Conservation (phyloP, 2,113 vertebrate species). For the Trichomycterus rosablanca region DNA sequence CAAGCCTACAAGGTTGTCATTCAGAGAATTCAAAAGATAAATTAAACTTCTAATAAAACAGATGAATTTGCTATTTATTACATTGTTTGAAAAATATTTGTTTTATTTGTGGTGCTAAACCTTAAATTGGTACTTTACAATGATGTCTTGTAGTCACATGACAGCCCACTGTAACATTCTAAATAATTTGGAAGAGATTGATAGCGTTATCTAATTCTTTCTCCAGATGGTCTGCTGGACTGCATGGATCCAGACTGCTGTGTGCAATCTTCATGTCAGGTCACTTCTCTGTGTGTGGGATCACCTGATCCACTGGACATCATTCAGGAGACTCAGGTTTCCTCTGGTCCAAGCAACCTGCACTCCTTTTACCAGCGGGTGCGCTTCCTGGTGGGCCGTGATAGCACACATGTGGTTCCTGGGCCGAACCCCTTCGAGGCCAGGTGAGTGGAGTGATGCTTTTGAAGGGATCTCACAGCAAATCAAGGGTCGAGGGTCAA, state of each 20-base stretch:
- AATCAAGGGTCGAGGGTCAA: too few relatives aligned
- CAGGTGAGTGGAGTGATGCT: constrained; percentile 74
- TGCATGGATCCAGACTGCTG: constrained; percentile 99
- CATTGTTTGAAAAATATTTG: too few relatives aligned
- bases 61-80: too few relatives aligned
- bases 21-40: too few relatives aligned
- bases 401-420: constrained; percentile 87
- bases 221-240: constrained; percentile 87
- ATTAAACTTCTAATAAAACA: too few relatives aligned
- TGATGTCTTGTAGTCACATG: too few relatives aligned
- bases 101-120: too few relatives aligned
- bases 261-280: constrained; percentile 85
- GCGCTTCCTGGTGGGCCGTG: constrained; percentile 88
- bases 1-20: too few relatives aligned
- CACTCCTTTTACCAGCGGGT: constrained; percentile 90
- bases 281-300: constrained; percentile 83
- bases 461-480: not conserved
- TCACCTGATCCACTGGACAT: constrained; percentile 92
- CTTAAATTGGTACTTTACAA: too few relatives aligned
- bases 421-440: constrained; percentile 88
- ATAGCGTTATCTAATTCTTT: constrained; percentile 37
- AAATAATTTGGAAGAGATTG: too few relatives aligned
- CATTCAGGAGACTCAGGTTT: constrained; percentile 88
- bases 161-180: too few relatives aligned
- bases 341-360: constrained; percentile 77